phyloP scores from a whole-genome alignment of 2,888 invertebrate genomes.

The Phyto melanocephala region DNA sequence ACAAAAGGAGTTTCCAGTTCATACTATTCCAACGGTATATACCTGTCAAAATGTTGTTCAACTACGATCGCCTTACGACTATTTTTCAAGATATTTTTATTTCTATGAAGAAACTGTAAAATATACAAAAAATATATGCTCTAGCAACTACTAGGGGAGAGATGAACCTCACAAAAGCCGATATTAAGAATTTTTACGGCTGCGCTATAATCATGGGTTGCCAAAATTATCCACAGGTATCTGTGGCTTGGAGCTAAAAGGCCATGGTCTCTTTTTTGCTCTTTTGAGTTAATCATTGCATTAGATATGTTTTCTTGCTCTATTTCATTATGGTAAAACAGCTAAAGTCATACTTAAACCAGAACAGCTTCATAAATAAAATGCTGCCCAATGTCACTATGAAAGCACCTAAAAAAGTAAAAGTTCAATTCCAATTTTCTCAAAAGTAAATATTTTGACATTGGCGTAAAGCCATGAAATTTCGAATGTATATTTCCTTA shows the following conservation, averaged over 20 bases:
- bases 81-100: conserved; percentile 24
- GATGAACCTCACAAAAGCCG: neutral
- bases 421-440: too few species aligned
- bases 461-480: too few species aligned
- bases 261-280: too few species aligned
- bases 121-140: neutral
- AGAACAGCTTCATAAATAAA: too few species aligned
- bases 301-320: too few species aligned
- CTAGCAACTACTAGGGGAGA: neutral
- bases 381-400: too few species aligned
- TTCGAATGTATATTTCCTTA: too few species aligned
- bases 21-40: neutral
- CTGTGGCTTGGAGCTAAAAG: conserved; percentile 62
- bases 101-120: neutral
- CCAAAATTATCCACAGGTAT: conserved; percentile 11
- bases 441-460: too few species aligned
- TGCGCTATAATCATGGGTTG: conserved; percentile 30
- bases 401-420: too few species aligned
- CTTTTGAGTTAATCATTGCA: too few species aligned
- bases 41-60: conserved; percentile 12
- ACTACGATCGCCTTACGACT: conserved; percentile 7
- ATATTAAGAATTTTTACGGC: conserved; percentile 33
- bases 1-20: conserved; percentile 14
- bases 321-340: too few species aligned
- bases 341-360: too few species aligned